Evolutionary conservation across 2,888 invertebrate genomes (phyloP).

Genomic region (Sipha maydis): DNA sequence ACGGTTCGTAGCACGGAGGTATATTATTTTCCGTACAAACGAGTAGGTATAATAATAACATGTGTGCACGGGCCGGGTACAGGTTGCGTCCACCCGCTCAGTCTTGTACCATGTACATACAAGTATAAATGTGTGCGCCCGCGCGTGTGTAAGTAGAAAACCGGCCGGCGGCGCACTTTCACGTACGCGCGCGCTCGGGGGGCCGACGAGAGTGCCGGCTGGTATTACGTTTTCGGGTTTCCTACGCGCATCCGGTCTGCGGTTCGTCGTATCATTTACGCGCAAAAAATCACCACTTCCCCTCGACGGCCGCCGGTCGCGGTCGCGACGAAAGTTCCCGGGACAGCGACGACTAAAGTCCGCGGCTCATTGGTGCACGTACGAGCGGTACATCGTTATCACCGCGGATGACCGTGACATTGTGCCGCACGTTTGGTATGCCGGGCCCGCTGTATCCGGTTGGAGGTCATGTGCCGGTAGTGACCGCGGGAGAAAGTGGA

Average conservation of each 20-base stretch:
- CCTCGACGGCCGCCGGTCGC: too few relatives aligned
- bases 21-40: background rate
- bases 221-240: constrained; percentile 7
- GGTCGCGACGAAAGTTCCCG: too few relatives aligned
- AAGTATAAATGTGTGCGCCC: background rate
- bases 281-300: too few relatives aligned
- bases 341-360: too few relatives aligned
- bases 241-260: constrained; percentile 35
- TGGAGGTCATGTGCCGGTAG: constrained; percentile 37
- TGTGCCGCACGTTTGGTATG: background rate
- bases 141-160: constrained; percentile 3
- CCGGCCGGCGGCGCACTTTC: constrained; percentile 42
- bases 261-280: background rate
- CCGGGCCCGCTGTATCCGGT: constrained; percentile 42
- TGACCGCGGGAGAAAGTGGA: constrained; percentile 34
- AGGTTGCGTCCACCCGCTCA: background rate
- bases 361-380: too few relatives aligned
- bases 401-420: constrained; percentile 39
- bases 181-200: background rate
- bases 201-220: background rate
- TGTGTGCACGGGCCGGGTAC: background rate
- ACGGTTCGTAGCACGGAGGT: background rate
- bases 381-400: background rate
- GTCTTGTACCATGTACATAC: background rate
- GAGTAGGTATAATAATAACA: background rate